Evolutionary conservation across 2,113 vertebrate genomes (phyloP).

Genomic region (Microcebus murinus): DNA sequence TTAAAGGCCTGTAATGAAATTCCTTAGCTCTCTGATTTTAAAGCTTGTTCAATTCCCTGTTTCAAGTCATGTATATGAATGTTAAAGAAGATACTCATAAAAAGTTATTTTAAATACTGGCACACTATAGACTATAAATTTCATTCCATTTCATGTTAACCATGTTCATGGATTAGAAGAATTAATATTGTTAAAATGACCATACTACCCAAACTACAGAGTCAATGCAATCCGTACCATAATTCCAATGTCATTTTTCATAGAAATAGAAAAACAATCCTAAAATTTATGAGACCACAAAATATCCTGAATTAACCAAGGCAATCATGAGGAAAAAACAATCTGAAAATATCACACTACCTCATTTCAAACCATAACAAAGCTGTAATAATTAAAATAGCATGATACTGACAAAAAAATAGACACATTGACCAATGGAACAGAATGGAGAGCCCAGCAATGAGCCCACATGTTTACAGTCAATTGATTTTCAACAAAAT

Average conservation of each 20-base stretch:
- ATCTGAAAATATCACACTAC: neutral
- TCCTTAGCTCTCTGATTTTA: neutral
- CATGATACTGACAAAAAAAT: neutral
- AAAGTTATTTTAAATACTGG: slow-evolving; percentile 11
- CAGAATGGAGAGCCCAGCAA: neutral
- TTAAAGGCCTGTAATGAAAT: neutral
- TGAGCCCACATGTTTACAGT: neutral
- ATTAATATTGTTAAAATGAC: neutral
- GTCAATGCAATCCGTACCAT: neutral
- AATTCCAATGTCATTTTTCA: neutral
- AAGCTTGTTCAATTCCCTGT: slow-evolving; percentile 4
- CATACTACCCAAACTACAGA: neutral
- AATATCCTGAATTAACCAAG: neutral
- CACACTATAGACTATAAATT: neutral
- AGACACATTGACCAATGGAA: neutral
- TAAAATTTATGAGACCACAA: neutral
- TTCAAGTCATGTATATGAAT: neutral
- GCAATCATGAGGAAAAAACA: neutral
- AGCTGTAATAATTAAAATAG: neutral
- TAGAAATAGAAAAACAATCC: neutral
- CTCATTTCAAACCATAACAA: neutral
- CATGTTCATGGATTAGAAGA: neutral
- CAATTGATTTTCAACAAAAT: neutral
- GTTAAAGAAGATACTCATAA: neutral
- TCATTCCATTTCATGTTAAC: neutral